These are phyloP conservation scores for Hippocampus zosterae DNA, from an alignment of 2,113 vertebrate species.

Conservation along the genomic window DNA sequence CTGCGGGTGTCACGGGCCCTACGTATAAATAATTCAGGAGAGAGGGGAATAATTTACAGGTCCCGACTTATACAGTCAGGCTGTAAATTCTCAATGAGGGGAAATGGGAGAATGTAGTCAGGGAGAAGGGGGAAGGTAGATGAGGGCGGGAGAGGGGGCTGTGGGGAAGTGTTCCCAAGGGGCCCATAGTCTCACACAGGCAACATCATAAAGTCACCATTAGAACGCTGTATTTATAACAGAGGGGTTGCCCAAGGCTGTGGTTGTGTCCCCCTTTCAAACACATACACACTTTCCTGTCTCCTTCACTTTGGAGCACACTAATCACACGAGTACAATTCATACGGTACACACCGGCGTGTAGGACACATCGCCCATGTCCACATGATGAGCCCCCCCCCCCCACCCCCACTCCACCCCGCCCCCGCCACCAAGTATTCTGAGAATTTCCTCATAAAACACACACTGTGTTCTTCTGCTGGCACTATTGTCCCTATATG, in stretches of 20 bases:
- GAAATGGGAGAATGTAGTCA: slow-evolving; percentile 58
- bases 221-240: slow-evolving; percentile 81
- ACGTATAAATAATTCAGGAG: slow-evolving; percentile 75
- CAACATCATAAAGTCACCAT: slow-evolving; percentile 81
- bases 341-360: slow-evolving; percentile 23
- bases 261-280: slow-evolving; percentile 25
- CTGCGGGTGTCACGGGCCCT: slow-evolving; percentile 69
- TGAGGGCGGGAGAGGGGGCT: slow-evolving; percentile 57
- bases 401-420: too few relatives aligned
- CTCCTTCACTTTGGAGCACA: slow-evolving; percentile 14
- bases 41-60: slow-evolving; percentile 66
- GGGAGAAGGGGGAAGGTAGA: slow-evolving; percentile 39
- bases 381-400: slow-evolving; percentile 47
- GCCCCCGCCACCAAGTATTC: slow-evolving; percentile 40
- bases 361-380: slow-evolving; percentile 34
- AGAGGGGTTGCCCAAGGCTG: slow-evolving; percentile 60
- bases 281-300: slow-evolving; percentile 21
- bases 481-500: slow-evolving; percentile 55
- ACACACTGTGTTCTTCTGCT: slow-evolving; percentile 58
- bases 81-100: slow-evolving; percentile 74
- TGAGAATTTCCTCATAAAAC: slow-evolving; percentile 59
- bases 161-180: slow-evolving; percentile 71
- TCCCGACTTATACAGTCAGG: slow-evolving; percentile 65
- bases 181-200: slow-evolving; percentile 74
- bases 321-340: slow-evolving; percentile 24